Conservation (phyloP, 2,797 vertebrate genomes). For the Alosa sapidissima region DNA sequence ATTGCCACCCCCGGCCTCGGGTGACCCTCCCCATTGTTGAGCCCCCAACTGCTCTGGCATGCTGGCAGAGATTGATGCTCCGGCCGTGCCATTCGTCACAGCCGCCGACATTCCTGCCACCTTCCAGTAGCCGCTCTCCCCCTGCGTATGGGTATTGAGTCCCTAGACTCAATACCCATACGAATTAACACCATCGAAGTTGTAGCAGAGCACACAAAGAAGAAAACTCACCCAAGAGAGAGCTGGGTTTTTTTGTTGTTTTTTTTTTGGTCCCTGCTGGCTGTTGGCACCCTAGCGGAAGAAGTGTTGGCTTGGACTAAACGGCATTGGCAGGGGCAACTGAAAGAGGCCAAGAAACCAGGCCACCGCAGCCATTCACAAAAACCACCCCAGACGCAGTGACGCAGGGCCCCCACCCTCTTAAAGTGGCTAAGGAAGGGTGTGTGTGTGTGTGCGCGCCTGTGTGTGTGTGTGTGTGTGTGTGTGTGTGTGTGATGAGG, state of each 20-base stretch:
- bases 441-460: slow-evolving; percentile 13
- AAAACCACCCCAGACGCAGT: slow-evolving; percentile 38
- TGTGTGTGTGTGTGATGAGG: slow-evolving; percentile 16
- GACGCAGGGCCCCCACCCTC: slow-evolving; percentile 24
- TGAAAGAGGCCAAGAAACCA: slow-evolving; percentile 37
- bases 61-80: slow-evolving; percentile 40
- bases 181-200: slow-evolving; percentile 35
- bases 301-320: slow-evolving; percentile 41
- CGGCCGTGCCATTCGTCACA: slow-evolving; percentile 30
- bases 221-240: background rate
- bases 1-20: background rate
- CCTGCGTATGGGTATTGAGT: too few species aligned
- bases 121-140: background rate
- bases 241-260: background rate
- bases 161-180: slow-evolving; percentile 32
- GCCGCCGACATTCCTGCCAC: background rate
- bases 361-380: slow-evolving; percentile 46
- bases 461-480: slow-evolving; percentile 2
- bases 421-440: background rate
- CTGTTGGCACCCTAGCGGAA: slow-evolving; percentile 28
- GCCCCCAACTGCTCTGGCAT: background rate
- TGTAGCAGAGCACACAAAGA: slow-evolving; percentile 28
- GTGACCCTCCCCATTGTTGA: slow-evolving; percentile 1
- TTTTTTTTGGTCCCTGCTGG: background rate
- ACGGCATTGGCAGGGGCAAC: slow-evolving; percentile 37